These are phyloP conservation scores for Laspeyria flexula DNA, from an alignment of 2,888 invertebrate species.

Conservation along the genomic window DNA sequence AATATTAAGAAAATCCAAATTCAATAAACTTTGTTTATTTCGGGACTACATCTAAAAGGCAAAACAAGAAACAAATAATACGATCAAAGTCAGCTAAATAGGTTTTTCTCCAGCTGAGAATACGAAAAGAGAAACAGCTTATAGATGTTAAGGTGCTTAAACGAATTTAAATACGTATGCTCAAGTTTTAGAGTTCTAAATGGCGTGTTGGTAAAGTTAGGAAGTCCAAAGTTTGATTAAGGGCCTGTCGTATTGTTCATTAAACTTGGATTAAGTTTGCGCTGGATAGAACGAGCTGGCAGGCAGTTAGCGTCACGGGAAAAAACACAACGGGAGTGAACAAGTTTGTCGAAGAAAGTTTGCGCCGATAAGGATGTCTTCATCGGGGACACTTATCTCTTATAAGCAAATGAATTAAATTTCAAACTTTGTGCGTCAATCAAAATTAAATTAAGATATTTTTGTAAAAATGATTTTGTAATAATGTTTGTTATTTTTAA, in stretches of 20 bases:
- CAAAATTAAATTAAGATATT: neutral
- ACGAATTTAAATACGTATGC: slow-evolving; percentile 42
- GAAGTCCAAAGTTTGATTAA: slow-evolving; percentile 86
- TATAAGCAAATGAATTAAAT: slow-evolving; percentile 33
- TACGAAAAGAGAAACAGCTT: slow-evolving; percentile 43
- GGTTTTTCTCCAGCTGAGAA: slow-evolving; percentile 73
- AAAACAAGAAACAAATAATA: slow-evolving; percentile 82
- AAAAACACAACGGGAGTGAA: slow-evolving; percentile 69
- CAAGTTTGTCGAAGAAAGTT: slow-evolving; percentile 68
- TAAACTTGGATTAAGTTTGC: slow-evolving; percentile 87
- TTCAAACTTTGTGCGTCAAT: slow-evolving; percentile 20
- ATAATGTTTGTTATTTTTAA: too few species aligned
- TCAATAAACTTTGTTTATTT: slow-evolving; percentile 49
- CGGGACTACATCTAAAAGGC: slow-evolving; percentile 54
- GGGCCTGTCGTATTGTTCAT: slow-evolving; percentile 86
- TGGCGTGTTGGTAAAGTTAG: slow-evolving; percentile 50
- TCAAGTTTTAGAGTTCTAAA: slow-evolving; percentile 47
- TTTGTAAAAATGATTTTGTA: neutral
- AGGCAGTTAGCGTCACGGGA: slow-evolving; percentile 83
- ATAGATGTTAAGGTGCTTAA: slow-evolving; percentile 27
- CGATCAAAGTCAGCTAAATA: slow-evolving; percentile 83
- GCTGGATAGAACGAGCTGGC: slow-evolving; percentile 84
- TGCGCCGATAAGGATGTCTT: slow-evolving; percentile 55
- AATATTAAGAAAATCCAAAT: slow-evolving; percentile 34
- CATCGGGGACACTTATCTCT: slow-evolving; percentile 43